A percentile compares a stretch with the other conserved stretches of the same genome.
Conservation (phyloP, 1,140 invertebrate species). For the Zeugodacus cucurbitae region DNA sequence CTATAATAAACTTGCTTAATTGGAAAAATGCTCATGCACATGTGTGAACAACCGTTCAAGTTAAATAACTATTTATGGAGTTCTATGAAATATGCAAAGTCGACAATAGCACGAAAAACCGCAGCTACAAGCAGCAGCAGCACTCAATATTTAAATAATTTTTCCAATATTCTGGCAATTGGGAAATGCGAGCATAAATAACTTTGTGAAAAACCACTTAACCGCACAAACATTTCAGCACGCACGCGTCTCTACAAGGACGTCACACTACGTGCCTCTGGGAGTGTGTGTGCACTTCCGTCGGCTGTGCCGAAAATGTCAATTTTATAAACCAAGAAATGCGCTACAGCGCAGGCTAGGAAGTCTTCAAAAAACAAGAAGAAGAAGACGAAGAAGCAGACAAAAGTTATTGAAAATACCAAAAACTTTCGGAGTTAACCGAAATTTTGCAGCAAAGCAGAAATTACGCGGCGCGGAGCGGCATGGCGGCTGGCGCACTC, state of each 20-base stretch:
- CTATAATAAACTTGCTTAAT: neutral
- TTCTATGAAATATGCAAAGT: neutral
- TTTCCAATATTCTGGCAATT: conserved; percentile 22
- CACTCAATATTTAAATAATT: conserved; percentile 28
- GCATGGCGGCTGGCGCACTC: neutral
- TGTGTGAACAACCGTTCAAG: neutral
- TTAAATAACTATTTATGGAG: neutral
- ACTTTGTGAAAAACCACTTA: conserved; percentile 3
- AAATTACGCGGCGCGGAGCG: neutral
- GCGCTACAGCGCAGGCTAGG: neutral
- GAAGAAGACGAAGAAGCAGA: neutral
- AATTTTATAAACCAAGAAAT: conserved; percentile 30
- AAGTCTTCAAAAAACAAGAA: neutral
- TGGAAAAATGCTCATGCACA: neutral
- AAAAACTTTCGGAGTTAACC: conserved; percentile 22
- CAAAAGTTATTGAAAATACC: conserved; percentile 24
- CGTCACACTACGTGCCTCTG: neutral
- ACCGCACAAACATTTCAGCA: neutral
- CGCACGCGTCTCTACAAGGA: neutral
- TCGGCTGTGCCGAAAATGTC: conserved; percentile 29
- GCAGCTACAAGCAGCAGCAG: neutral
- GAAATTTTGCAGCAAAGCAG: neutral
- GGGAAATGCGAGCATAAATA: conserved; percentile 34
- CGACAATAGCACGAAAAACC: neutral
- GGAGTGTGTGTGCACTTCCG: neutral